These are phyloP conservation scores for Channallabes apus DNA, from an alignment of 2,797 vertebrate genomes.

Conservation along the genomic window DNA sequence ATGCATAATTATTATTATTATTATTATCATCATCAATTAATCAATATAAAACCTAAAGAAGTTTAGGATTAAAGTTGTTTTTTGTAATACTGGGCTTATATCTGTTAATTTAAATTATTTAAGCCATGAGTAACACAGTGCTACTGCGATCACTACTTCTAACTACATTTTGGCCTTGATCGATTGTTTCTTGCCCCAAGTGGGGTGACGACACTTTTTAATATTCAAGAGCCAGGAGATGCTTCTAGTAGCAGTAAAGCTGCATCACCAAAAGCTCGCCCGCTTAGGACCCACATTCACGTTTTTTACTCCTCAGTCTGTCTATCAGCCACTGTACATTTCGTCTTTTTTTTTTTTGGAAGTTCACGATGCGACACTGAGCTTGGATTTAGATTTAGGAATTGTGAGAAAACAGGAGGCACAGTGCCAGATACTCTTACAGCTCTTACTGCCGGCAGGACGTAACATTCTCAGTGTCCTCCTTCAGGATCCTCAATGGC, in stretches of 20 bases:
- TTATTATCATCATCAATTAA: not conserved
- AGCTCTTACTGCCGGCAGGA: not conserved
- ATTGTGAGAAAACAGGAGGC: not conserved
- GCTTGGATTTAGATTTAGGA: not conserved
- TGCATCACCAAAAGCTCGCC: not conserved
- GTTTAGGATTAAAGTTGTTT: not conserved
- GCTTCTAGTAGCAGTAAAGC: conserved; percentile 13
- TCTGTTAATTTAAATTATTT: not conserved
- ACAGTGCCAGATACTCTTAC: conserved; percentile 17
- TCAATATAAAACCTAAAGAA: not conserved
- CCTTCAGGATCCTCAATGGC: not conserved
- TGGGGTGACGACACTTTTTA: conserved; percentile 10
- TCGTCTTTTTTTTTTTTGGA: not conserved
- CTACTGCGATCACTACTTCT: not conserved
- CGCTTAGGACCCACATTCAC: not conserved
- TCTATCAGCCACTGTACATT: not conserved
- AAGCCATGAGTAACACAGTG: not conserved
- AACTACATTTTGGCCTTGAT: not conserved
- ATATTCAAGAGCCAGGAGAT: conserved; percentile 29
- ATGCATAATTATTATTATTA: too few relatives aligned
- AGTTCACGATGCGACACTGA: not conserved
- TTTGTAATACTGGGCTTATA: too few relatives aligned
- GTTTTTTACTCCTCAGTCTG: not conserved
- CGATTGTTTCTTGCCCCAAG: not conserved
- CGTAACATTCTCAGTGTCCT: not conserved